Evolutionary conservation across 2,888 invertebrate species (phyloP).

Genomic region (Acronicta alni): DNA sequence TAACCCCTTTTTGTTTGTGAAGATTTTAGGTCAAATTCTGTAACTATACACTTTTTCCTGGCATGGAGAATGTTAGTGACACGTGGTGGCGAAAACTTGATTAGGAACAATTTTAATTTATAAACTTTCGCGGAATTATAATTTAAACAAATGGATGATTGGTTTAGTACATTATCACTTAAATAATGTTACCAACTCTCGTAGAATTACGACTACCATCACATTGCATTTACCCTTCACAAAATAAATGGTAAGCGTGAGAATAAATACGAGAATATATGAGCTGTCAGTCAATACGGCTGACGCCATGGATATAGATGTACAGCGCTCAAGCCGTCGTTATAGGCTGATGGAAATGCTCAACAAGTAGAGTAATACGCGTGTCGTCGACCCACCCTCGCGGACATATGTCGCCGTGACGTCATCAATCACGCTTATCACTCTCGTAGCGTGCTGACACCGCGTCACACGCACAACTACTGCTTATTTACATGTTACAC

Average conservation of each 20-base stretch:
- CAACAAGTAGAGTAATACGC: conserved; percentile 71
- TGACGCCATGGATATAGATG: conserved; percentile 53
- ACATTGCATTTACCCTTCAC: conserved; percentile 34
- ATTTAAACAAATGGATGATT: background rate
- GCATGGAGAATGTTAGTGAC: background rate
- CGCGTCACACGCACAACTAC: conserved; percentile 59
- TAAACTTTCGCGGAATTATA: no score
- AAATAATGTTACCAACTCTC: conserved; percentile 15
- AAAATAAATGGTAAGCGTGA: conserved; percentile 35
- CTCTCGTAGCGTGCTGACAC: conserved; percentile 59
- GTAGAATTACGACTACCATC: conserved; percentile 18
- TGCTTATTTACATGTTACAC: conserved; percentile 41
- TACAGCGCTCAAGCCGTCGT: conserved; percentile 49
- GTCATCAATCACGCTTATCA: conserved; percentile 87
- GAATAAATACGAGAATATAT: conserved; percentile 47
- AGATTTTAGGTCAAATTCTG: conserved; percentile 10
- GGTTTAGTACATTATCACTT: conserved; percentile 2
- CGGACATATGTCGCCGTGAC: conserved; percentile 66
- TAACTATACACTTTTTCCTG: conserved; percentile 12
- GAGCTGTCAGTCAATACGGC: conserved; percentile 55
- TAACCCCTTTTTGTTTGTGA: conserved; percentile 29
- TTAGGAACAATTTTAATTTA: no score
- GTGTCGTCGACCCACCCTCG: conserved; percentile 43
- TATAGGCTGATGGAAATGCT: conserved; percentile 45
- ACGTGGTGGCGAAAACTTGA: no score